phyloP scores from a whole-genome alignment of 2,797 vertebrate species.

The Tapirus indicus region DNA sequence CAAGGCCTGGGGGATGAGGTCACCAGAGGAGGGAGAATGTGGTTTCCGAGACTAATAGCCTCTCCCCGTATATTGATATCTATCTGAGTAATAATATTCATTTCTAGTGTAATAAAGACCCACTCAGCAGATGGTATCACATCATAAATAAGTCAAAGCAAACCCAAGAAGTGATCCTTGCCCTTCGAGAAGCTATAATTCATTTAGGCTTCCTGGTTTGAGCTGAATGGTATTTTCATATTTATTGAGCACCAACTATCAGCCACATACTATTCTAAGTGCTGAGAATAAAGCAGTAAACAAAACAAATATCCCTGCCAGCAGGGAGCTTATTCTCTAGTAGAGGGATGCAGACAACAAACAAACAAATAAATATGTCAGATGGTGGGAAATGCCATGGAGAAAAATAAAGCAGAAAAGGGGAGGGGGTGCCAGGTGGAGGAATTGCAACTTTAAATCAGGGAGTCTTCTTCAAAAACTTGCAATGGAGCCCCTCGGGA shows the following conservation, averaged over 20 bases:
- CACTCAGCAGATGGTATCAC: conserved; percentile 81
- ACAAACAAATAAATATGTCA: not conserved
- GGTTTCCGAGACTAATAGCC: conserved; percentile 77
- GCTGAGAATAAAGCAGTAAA: not conserved
- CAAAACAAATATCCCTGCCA: conserved; percentile 47
- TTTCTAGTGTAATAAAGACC: conserved; percentile 81
- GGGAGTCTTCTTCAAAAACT: not conserved
- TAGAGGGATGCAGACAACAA: not conserved
- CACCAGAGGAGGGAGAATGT: conserved; percentile 66
- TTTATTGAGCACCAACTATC: conserved; percentile 29
- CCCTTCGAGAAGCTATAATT: conserved; percentile 65
- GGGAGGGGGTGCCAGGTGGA: no score
- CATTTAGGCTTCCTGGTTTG: conserved; percentile 34
- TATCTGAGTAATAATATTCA: conserved; percentile 80
- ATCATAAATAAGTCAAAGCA: conserved; percentile 81
- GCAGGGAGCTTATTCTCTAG: conserved; percentile 71
- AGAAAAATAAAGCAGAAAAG: not conserved
- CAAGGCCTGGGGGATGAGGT: conserved; percentile 78
- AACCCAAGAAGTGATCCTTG: conserved; percentile 68
- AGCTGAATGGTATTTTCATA: conserved; percentile 11
- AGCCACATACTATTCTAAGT: not conserved
- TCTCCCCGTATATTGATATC: conserved; percentile 75
- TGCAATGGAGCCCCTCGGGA: no score
- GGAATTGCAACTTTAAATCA: not conserved
- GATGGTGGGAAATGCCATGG: not conserved